A percentile compares a stretch with the other conserved stretches of the same genome.
Conservation (phyloP, 2,888 invertebrate species). For the Belgica antarctica region DNA sequence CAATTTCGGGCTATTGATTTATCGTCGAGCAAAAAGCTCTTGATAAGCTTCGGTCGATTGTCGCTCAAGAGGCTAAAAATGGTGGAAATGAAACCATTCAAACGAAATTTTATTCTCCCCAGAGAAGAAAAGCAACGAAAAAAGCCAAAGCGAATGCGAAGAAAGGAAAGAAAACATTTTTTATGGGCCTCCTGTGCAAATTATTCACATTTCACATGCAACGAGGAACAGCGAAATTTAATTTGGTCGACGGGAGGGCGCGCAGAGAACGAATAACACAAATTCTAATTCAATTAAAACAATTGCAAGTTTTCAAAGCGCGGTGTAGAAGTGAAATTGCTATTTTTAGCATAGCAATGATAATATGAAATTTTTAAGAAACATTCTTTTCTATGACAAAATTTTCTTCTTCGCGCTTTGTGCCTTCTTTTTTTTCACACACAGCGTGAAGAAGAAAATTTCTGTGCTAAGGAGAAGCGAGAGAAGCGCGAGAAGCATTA, state of each 20-base stretch:
- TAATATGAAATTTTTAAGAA: conserved; percentile 1
- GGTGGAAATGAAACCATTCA: no score
- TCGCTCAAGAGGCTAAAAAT: no score
- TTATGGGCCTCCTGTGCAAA: not conserved
- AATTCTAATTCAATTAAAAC: conserved; percentile 33
- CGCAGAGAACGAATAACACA: not conserved
- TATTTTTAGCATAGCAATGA: not conserved
- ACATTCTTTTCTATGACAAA: conserved; percentile 29
- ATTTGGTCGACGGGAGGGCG: not conserved
- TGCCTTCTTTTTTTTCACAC: no score
- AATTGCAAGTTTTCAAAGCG: conserved; percentile 38
- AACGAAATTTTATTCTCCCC: not conserved
- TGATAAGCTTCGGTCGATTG: no score
- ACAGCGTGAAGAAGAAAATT: no score
- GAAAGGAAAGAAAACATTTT: no score
- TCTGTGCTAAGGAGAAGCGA: not conserved
- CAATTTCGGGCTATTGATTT: conserved; percentile 19
- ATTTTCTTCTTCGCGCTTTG: not conserved
- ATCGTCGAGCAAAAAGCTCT: not conserved
- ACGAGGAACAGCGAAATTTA: not conserved
- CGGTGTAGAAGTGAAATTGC: conserved; percentile 5
- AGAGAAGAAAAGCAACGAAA: no score
- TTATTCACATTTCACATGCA: conserved; percentile 11
- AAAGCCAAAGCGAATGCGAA: no score
- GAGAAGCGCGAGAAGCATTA: not conserved